Evolutionary conservation across 2,888 invertebrate genomes (phyloP), one percentile per base, ranked within the genome.

Genomic region (Sminthurinus aureus): DNA sequence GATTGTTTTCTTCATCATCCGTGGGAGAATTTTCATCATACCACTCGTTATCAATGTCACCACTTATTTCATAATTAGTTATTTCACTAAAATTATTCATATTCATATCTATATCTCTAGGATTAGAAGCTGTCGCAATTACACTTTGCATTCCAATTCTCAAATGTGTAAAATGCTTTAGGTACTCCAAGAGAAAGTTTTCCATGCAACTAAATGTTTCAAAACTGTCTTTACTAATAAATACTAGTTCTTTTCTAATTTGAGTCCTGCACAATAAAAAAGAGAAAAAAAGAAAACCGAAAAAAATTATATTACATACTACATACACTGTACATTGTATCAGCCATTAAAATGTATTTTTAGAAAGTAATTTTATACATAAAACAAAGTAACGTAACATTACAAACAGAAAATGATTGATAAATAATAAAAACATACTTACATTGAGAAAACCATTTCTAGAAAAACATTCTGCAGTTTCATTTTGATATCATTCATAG

Each of bases 151-250:
- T 71, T 51, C 52, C 80, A 13, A 51, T 80, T 22, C 80, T 20
- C 8, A 80, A 24, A 51, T 80, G 71, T 67, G 67, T 71, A 22
- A 80, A 80, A 51, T 80, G 67, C 52, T 80, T 80, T 52, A 80
- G 38, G 52, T 80, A 80, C 24, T 80, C 80, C 9, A 80, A 50
- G 15, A 80, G 15, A 18, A 80, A 80, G 8, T 38, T 80, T 20
- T 80, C 71, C 50, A 80, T 67, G 71, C 80, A 71, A 15, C 12
- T 80, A 51, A 80, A 80, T 2, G 26, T 26, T 26, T 69, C 80
- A 26, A 80, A 50, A 38, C 71, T 71, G 2, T 80, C 80, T 69
- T 38, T 26, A 50, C 51, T 67, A 11, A 71, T 71, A 13, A 80
- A 71, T 3, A 80, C 15, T 1, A 80, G 20, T 71, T 80, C 80